Conservation (phyloP, 2,113 vertebrate species). For the Campylomormyrus tamandua region DNA sequence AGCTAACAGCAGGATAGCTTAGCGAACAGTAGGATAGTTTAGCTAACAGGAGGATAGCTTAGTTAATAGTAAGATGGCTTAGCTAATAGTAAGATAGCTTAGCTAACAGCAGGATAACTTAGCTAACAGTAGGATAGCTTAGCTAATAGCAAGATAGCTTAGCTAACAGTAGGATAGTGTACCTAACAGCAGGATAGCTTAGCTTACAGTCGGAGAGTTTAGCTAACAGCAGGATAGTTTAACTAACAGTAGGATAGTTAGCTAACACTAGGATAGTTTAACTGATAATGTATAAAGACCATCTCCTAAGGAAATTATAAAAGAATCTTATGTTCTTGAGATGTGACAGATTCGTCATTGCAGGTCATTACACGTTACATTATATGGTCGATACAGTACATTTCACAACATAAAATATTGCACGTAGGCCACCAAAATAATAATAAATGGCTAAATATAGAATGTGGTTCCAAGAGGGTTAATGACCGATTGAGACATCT, state of each 20-base stretch:
- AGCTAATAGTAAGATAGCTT: neutral
- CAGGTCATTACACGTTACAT: neutral
- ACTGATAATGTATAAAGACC: neutral
- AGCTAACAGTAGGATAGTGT: neutral
- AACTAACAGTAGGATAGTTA: no score
- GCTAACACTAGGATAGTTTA: neutral
- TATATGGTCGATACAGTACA: neutral
- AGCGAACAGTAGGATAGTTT: neutral
- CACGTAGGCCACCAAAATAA: neutral
- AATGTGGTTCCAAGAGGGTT: neutral
- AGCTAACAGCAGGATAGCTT: neutral
- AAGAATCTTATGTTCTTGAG: neutral
- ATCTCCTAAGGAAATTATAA: neutral
- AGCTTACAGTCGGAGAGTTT: neutral
- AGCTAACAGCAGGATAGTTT: neutral
- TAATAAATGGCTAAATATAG: neutral
- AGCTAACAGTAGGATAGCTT: neutral
- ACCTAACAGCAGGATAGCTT: neutral
- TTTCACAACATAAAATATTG: neutral
- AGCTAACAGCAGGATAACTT: neutral
- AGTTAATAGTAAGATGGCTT: neutral
- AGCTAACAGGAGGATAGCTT: neutral
- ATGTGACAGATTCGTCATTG: neutral
- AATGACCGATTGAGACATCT: neutral
- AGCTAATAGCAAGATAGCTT: neutral